These are phyloP conservation scores for Drosophila lacteicornis DNA, from an alignment of 1,140 invertebrate species.

Conservation along the genomic window DNA sequence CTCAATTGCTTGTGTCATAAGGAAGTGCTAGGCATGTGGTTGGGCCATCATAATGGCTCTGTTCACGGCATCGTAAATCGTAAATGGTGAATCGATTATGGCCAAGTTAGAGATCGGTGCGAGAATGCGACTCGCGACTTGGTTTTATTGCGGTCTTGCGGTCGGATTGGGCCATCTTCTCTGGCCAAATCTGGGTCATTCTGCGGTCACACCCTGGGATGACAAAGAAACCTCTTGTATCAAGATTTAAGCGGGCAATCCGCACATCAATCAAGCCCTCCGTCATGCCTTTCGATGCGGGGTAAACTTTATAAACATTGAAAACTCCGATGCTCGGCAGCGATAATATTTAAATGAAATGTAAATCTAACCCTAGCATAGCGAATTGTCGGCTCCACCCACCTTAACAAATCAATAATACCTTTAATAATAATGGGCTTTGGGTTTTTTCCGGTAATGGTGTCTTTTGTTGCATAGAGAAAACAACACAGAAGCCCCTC, in stretches of 20 bases:
- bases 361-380: slow-evolving; percentile 12
- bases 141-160: slow-evolving; percentile 37
- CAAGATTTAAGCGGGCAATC: slow-evolving; percentile 33
- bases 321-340: slow-evolving; percentile 26
- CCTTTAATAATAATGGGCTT: not conserved
- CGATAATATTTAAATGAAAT: slow-evolving; percentile 25
- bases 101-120: slow-evolving; percentile 19
- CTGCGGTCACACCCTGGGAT: slow-evolving; percentile 34
- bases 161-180: slow-evolving; percentile 39
- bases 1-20: slow-evolving; percentile 29
- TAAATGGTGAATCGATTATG: slow-evolving; percentile 31
- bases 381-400: slow-evolving; percentile 9
- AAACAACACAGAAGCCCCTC: slow-evolving; percentile 57
- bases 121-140: slow-evolving; percentile 23
- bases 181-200: slow-evolving; percentile 34
- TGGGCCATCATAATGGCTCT: slow-evolving; percentile 42
- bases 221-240: slow-evolving; percentile 14
- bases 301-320: slow-evolving; percentile 3
- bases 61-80: slow-evolving; percentile 51
- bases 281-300: slow-evolving; percentile 44
- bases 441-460: slow-evolving; percentile 22
- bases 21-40: slow-evolving; percentile 23
- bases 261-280: slow-evolving; percentile 49
- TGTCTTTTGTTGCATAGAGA: slow-evolving; percentile 33
- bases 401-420: slow-evolving; percentile 21